A percentile compares a stretch with the other conserved stretches of the same genome.
phyloP scores from a whole-genome alignment of 64 coral and sea anemone genomes.

The Cladopsammia gracilis region DNA sequence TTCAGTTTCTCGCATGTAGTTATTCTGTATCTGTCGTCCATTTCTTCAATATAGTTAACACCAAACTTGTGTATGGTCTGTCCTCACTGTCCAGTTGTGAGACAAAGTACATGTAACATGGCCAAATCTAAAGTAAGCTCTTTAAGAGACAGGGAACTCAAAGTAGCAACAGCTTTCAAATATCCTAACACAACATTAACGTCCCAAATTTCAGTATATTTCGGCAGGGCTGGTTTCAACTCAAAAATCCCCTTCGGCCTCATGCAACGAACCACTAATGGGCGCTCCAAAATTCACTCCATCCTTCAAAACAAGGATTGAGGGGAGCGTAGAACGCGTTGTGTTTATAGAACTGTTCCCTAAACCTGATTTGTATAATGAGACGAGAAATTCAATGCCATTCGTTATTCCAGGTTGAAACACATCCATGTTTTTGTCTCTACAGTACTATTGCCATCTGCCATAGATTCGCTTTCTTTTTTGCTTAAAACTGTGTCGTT shows the following conservation, averaged over 20 bases:
- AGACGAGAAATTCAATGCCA: constrained; percentile 20
- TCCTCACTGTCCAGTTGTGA: constrained; percentile 22
- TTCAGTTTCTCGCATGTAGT: constrained; percentile 27
- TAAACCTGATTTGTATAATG: not conserved
- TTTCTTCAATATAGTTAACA: constrained; percentile 42
- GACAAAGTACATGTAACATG: constrained; percentile 8
- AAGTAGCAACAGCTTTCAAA: not conserved
- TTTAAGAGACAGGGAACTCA: constrained; percentile 28
- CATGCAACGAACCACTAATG: constrained; percentile 50
- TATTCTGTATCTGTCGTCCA: constrained; percentile 14
- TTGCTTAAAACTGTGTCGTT: not conserved
- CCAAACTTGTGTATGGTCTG: constrained; percentile 38
- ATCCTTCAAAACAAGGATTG: not conserved
- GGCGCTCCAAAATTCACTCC: constrained; percentile 43
- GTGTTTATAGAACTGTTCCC: constrained; percentile 21
- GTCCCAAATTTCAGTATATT: constrained; percentile 52
- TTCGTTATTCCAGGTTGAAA: constrained; percentile 11
- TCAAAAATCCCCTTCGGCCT: constrained; percentile 69
- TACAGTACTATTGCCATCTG: constrained; percentile 15
- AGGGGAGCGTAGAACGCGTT: constrained; percentile 1
- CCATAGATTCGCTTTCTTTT: not conserved
- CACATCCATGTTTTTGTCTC: not conserved
- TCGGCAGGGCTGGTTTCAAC: constrained; percentile 46
- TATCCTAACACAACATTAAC: constrained; percentile 38
- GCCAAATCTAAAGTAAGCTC: constrained; percentile 40